A percentile compares a stretch with the other conserved stretches of the same genome.
These are phyloP conservation scores for Hedychridium roseum DNA, from an alignment of 2,888 invertebrate genomes.

Conservation along the genomic window DNA sequence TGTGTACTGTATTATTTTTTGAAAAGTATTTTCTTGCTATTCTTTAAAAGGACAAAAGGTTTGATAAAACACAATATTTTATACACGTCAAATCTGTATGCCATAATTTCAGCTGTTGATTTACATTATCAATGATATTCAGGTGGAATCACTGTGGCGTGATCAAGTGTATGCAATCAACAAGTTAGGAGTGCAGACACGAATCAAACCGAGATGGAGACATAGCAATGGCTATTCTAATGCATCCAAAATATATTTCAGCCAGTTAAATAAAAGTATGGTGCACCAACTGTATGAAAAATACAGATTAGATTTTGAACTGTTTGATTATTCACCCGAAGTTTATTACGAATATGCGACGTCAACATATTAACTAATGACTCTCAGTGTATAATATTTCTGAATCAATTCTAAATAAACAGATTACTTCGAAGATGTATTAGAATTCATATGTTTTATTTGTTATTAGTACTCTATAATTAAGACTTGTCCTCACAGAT, in stretches of 20 bases:
- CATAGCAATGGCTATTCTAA: slow-evolving; percentile 52
- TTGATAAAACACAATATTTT: too few relatives aligned
- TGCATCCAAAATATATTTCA: slow-evolving; percentile 62
- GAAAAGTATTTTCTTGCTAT: too few relatives aligned
- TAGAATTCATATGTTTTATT: too few relatives aligned
- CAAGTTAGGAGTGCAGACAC: slow-evolving; percentile 47
- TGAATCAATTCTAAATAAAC: too few relatives aligned
- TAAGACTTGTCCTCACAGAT: too few relatives aligned
- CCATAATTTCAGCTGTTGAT: too few relatives aligned
- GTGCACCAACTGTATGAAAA: slow-evolving; percentile 62
- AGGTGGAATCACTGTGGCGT: slow-evolving; percentile 66
- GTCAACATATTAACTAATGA: not conserved
- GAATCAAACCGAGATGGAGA: slow-evolving; percentile 56
- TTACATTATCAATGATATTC: too few relatives aligned
- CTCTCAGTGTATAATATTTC: not conserved
- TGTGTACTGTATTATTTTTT: too few relatives aligned
- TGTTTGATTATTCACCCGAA: slow-evolving; percentile 65
- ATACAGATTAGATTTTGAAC: slow-evolving; percentile 66
- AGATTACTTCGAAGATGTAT: too few relatives aligned
- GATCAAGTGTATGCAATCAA: slow-evolving; percentile 66
- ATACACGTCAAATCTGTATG: too few relatives aligned
- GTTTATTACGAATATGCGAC: slow-evolving; percentile 55
- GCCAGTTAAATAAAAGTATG: slow-evolving; percentile 56
- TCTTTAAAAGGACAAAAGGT: too few relatives aligned
- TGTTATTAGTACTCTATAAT: too few relatives aligned